Conservation (phyloP, 2,113 vertebrate genomes). For the Rhegmatorhina hoffmannsi region DNA sequence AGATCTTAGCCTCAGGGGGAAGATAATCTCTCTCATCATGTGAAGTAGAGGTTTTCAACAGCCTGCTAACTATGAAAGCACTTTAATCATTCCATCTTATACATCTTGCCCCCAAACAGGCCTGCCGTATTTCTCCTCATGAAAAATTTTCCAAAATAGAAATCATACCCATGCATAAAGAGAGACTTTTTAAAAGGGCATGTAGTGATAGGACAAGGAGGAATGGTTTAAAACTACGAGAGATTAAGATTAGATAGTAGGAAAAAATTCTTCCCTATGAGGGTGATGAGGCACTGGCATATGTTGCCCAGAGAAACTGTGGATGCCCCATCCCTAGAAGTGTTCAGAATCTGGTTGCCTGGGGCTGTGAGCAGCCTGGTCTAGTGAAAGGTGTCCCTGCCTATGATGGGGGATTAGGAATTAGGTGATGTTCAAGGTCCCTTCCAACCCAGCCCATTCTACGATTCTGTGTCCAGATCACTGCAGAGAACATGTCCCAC, state of each 20-base stretch:
- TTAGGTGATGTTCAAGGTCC: not conserved
- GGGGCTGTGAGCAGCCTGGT: not conserved
- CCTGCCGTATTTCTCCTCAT: not conserved
- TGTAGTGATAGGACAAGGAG: not conserved
- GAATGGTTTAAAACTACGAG: not conserved
- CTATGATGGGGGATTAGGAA: not conserved
- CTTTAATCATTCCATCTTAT: not conserved
- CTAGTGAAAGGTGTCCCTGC: not conserved
- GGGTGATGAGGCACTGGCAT: not conserved
- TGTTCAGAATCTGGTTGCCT: not conserved
- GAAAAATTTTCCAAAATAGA: not conserved
- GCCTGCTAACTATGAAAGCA: not conserved
- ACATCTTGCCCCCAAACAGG: fast-evolving
- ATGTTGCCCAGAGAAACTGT: not conserved
- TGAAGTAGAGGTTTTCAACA: not conserved
- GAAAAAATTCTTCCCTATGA: not conserved
- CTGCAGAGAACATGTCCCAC: not conserved
- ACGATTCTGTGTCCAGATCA: not conserved
- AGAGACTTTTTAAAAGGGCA: not conserved
- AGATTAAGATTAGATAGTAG: not conserved
- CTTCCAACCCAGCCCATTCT: not conserved
- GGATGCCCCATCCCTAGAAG: not conserved
- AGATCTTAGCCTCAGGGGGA: not conserved
- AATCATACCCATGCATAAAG: not conserved
- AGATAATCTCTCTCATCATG: not conserved